A percentile compares a stretch with the other conserved stretches of the same genome.
These are phyloP conservation scores for Aradophagus sp. DNA, from an alignment of 1,140 invertebrate species.

Conservation along the genomic window DNA sequence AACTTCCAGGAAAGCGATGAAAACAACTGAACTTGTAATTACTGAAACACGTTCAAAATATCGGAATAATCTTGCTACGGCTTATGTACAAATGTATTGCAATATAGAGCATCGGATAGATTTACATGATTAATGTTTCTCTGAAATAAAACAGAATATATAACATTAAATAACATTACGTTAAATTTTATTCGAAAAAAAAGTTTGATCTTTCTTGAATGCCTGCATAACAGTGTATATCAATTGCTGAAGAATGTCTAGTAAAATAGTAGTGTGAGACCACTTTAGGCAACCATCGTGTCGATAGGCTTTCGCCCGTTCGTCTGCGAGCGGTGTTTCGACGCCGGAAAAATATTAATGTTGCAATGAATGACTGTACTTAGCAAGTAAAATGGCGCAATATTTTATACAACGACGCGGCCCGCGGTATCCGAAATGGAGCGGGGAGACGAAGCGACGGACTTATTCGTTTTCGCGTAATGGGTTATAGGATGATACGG, in stretches of 20 bases:
- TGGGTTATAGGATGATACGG: slow-evolving; percentile 51
- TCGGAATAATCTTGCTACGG: slow-evolving; percentile 30
- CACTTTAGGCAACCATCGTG: too few species aligned
- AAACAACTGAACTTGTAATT: slow-evolving; percentile 19
- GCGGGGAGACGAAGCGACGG: slow-evolving; percentile 29
- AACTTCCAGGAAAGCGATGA: slow-evolving; percentile 34
- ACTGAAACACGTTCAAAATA: slow-evolving; percentile 25
- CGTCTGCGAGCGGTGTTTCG: neutral
- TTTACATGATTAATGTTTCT: slow-evolving; percentile 26
- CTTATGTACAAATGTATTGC: slow-evolving; percentile 17
- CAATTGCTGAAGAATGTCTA: neutral
- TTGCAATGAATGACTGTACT: slow-evolving; percentile 27
- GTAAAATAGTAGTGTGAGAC: too few species aligned
- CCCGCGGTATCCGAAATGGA: slow-evolving; percentile 22
- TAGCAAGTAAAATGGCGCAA: slow-evolving; percentile 25
- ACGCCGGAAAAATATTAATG: slow-evolving; percentile 25
- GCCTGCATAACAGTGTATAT: too few species aligned
- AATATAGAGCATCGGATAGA: slow-evolving; percentile 10
- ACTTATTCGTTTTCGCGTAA: slow-evolving; percentile 53
- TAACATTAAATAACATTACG: slow-evolving; percentile 11
- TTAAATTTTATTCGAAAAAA: slow-evolving; percentile 11
- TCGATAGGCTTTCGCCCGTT: too few species aligned
- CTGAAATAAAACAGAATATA: slow-evolving; percentile 14
- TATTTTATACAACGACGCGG: slow-evolving; percentile 25
- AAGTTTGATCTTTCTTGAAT: too few species aligned